Evolutionary conservation across 2,888 invertebrate species (phyloP), one percentile per base, ranked within the genome.

Genomic region (Drosophila mercatorum): DNA sequence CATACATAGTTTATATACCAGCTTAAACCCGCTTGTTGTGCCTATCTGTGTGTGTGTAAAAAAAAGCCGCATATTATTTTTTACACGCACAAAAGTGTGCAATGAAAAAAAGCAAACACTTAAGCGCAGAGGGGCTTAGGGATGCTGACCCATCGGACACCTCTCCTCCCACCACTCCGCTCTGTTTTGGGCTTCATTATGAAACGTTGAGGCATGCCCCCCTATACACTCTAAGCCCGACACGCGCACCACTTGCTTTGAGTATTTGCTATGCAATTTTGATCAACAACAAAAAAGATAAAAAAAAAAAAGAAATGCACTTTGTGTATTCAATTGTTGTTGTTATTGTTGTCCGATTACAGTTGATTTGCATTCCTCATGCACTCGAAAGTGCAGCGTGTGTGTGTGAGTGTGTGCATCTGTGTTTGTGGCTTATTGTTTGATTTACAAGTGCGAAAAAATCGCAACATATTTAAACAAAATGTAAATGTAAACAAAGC

Each of bases 191-290:
- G 65, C 62, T 74, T 75, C 65, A 78, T 78, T 71, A 78, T 60
- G 52, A 60, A 60, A 36, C 64, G 49, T 26, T 31, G 36, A 26
- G 47, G n/a, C 43, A 5, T 46, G 22, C 41, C 40, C 34, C 41
- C 22, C 17, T 17, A 22, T 1, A 22, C 22, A 22, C 22, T 22
- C 22, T 22, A 22, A 22, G 22, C 22, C 22, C 22, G 22, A 44
- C 11, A 6, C 5, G n/a, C 10, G 12, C 55, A 2, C 6, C 55
- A 55, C 66, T 69, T 69, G 87, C 72, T 78, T 68, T 73, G 80
- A 78, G 76, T 81, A 72, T 84, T 84, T 84, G 81, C 81, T 56
- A 72, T 85, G 74, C 76, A 79, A 82, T 88, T 84, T 83, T 84
- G 80, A 67, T 70, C 76, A 62, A 71, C 80, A 80, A 31, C 51